Evolutionary conservation across 2,888 invertebrate genomes (phyloP).

Genomic region (Dorcus hopei): DNA sequence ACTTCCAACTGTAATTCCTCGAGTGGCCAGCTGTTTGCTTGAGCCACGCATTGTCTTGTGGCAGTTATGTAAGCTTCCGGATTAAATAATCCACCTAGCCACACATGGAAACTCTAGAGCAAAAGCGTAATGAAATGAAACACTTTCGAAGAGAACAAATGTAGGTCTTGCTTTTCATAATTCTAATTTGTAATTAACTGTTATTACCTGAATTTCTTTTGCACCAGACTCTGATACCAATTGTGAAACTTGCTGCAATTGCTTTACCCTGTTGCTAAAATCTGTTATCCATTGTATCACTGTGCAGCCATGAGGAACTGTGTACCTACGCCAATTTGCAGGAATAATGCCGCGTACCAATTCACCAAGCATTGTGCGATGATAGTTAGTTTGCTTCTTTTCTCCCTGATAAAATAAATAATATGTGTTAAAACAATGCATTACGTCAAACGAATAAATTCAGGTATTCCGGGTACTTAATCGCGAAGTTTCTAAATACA

Average conservation of each 20-base stretch:
- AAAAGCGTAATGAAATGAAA: background rate
- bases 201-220: constrained; percentile 78
- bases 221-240: constrained; percentile 84
- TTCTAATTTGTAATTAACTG: background rate
- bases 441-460: too few species aligned
- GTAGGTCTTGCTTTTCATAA: background rate
- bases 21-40: constrained; percentile 93
- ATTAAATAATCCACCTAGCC: constrained; percentile 96
- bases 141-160: background rate
- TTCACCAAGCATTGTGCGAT: constrained; percentile 90
- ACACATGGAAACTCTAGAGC: constrained; percentile 82
- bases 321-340: constrained; percentile 88
- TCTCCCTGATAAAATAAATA: constrained; percentile 61
- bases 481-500: too few species aligned
- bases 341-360: constrained; percentile 96
- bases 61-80: constrained; percentile 99
- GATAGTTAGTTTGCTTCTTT: constrained; percentile 99
- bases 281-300: constrained; percentile 98
- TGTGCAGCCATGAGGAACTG: constrained; percentile 89
- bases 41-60: constrained; percentile 96
- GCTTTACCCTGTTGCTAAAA: constrained; percentile 90
- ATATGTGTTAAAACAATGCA: background rate
- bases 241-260: constrained; percentile 83
- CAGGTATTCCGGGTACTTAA: too few species aligned
- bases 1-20: constrained; percentile 92